A percentile compares a stretch with the other conserved stretches of the same genome.
Conservation (phyloP, 2,888 invertebrate genomes). For the Aleiodes leptofemur region DNA sequence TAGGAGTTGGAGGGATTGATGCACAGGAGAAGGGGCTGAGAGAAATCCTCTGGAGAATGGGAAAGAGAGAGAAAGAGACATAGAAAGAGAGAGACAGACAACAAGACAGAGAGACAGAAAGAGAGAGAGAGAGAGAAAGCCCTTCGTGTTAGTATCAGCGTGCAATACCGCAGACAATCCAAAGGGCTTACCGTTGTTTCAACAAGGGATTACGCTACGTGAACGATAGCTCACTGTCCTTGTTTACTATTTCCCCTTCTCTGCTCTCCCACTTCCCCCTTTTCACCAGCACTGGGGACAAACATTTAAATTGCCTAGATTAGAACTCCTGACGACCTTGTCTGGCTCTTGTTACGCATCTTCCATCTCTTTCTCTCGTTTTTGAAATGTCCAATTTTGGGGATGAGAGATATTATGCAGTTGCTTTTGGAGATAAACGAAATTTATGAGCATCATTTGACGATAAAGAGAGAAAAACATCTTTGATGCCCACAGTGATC, state of each 20-base stretch:
- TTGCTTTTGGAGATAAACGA: slow-evolving; percentile 13
- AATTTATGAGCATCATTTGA: slow-evolving; percentile 11
- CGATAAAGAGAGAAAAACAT: not conserved
- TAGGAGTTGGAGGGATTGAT: slow-evolving; percentile 53
- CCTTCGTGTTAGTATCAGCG: slow-evolving; percentile 62
- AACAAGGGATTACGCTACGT: slow-evolving; percentile 71
- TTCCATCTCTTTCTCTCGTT: slow-evolving; percentile 32
- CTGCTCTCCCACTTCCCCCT: slow-evolving; percentile 21
- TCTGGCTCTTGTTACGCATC: slow-evolving; percentile 20
- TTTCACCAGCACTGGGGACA: slow-evolving; percentile 56
- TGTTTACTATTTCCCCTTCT: slow-evolving; percentile 27
- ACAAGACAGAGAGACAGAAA: slow-evolving; percentile 28
- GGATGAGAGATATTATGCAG: not conserved
- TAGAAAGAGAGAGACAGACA: slow-evolving; percentile 22
- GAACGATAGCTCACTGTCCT: slow-evolving; percentile 44
- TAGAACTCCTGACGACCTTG: slow-evolving; percentile 51
- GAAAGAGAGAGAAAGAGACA: not conserved
- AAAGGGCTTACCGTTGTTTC: slow-evolving; percentile 73
- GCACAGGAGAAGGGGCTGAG: slow-evolving; percentile 49
- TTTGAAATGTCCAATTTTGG: slow-evolving; percentile 17
- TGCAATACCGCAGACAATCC: slow-evolving; percentile 74
- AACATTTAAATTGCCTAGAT: slow-evolving; percentile 72
- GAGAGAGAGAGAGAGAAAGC: not conserved
- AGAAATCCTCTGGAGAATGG: slow-evolving; percentile 49
- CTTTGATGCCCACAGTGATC: too few relatives aligned